phyloP scores from a whole-genome alignment of 2,797 vertebrate genomes.

The Etheostoma nigrum region DNA sequence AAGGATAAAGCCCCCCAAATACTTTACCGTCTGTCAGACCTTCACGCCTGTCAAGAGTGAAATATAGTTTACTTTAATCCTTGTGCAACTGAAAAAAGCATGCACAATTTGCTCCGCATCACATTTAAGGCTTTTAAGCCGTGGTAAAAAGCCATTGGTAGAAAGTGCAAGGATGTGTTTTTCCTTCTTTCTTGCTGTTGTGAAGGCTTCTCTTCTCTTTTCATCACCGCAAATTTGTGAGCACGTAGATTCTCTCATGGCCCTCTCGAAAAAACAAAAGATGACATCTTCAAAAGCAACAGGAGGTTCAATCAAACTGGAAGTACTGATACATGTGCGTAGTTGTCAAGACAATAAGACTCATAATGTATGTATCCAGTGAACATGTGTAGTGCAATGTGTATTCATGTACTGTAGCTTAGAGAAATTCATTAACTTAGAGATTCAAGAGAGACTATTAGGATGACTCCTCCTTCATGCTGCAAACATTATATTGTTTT shows the following conservation, averaged over 20 bases:
- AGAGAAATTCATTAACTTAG: conserved; percentile 38
- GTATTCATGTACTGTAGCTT: conserved; percentile 46
- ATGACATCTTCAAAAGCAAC: conserved; percentile 36
- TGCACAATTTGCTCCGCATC: conserved; percentile 55
- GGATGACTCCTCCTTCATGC: conserved; percentile 27
- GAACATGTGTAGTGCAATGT: conserved; percentile 35
- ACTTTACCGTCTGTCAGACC: conserved; percentile 52
- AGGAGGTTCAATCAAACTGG: conserved; percentile 44
- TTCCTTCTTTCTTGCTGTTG: conserved; percentile 24
- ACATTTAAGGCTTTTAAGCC: conserved; percentile 53
- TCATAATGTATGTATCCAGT: conserved; percentile 30
- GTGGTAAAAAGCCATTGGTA: conserved; percentile 11
- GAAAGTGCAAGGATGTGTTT: conserved; percentile 34
- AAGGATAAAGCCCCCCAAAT: conserved; percentile 44
- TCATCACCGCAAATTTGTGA: conserved; percentile 21
- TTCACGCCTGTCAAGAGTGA: conserved; percentile 63
- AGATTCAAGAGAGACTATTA: conserved; percentile 27
- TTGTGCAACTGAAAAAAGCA: conserved; percentile 40
- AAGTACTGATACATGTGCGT: conserved; percentile 15
- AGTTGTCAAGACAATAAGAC: conserved; percentile 39
- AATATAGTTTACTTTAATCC: conserved; percentile 70
- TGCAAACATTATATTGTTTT: conserved; percentile 29
- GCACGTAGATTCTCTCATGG: conserved; percentile 12
- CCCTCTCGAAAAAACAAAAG: conserved; percentile 34
- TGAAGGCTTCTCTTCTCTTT: conserved; percentile 20